A percentile compares a stretch with the other conserved stretches of the same genome.
phyloP scores from a whole-genome alignment of 2,797 vertebrate species.

The Masticophis lateralis region DNA sequence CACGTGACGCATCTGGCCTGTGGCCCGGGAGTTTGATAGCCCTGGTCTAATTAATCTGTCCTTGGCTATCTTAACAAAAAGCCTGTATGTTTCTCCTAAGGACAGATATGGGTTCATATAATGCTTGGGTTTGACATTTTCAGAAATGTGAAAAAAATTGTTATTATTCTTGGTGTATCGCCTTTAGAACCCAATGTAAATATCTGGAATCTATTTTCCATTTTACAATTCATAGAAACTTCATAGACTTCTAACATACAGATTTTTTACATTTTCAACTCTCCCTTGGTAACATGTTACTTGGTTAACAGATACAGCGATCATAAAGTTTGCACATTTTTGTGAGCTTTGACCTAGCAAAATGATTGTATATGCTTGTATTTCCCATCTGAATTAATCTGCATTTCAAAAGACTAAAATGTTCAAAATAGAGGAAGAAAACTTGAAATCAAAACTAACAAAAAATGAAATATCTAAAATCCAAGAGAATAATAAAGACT shows the following conservation, averaged over 20 bases:
- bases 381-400: not conserved
- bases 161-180: not conserved
- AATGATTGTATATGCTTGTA: not conserved
- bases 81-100: not conserved
- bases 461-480: not conserved
- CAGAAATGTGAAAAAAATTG: not conserved
- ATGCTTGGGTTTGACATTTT: not conserved
- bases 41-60: not conserved
- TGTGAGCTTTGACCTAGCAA: not conserved
- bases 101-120: not conserved
- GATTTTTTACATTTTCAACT: not conserved
- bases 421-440: not conserved
- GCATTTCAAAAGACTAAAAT: not conserved
- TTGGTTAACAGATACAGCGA: not conserved
- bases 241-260: not conserved
- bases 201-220: not conserved
- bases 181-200: not conserved
- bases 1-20: accelerated
- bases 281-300: not conserved
- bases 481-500: not conserved
- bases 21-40: too few species aligned
- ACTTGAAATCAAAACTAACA: not conserved
- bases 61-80: not conserved
- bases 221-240: not conserved
- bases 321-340: not conserved